Evolutionary conservation across 2,797 vertebrate species (phyloP).

Genomic region (Callimico goeldii): DNA sequence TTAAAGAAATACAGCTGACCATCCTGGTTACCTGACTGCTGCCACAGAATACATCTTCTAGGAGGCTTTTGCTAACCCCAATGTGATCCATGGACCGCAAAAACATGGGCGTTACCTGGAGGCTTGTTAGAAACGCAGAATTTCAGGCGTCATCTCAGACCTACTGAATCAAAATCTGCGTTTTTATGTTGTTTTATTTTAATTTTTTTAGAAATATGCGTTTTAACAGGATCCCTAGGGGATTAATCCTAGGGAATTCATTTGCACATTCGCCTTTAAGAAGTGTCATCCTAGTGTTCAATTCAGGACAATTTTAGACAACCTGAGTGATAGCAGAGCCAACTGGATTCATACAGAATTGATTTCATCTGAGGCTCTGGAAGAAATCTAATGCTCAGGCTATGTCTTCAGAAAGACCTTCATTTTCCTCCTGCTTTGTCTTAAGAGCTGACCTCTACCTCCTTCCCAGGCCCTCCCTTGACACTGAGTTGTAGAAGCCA

Average conservation of each 20-base stretch:
- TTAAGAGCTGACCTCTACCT: background rate
- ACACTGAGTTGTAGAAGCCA: background rate
- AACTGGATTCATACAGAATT: background rate
- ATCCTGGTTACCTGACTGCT: background rate
- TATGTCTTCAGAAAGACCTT: background rate
- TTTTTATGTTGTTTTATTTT: constrained; percentile 16
- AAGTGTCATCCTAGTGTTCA: background rate
- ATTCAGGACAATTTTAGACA: background rate
- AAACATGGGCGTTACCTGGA: background rate
- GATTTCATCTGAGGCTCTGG: background rate
- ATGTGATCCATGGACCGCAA: background rate
- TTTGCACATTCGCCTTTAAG: background rate
- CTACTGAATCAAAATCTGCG: background rate
- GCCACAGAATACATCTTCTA: background rate
- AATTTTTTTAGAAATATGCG: background rate
- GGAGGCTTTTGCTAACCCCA: background rate
- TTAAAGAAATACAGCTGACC: background rate
- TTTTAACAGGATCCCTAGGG: background rate
- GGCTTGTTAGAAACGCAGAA: constrained; percentile 19
- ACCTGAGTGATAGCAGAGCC: background rate
- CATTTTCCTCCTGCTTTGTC: background rate
- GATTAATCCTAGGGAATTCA: background rate
- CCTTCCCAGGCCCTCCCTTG: background rate
- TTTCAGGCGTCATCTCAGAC: background rate
- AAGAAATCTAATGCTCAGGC: background rate